Conservation (phyloP, 2,888 invertebrate genomes). For the Siphlonurus alternatus region DNA sequence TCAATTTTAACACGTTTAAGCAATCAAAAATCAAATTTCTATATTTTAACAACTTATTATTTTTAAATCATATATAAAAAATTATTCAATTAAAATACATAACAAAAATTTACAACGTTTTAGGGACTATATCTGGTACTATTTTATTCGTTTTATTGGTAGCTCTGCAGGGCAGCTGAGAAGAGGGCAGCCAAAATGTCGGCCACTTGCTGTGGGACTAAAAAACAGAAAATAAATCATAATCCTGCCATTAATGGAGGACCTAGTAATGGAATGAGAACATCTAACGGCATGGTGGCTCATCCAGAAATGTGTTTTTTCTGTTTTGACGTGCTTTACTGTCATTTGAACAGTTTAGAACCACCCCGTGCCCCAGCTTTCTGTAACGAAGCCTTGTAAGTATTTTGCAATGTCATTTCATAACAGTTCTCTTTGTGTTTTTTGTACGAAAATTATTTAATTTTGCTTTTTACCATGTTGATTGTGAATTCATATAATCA, state of each 20-base stretch:
- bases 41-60: not conserved
- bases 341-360: slow-evolving; percentile 83
- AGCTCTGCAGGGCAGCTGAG: slow-evolving; percentile 13
- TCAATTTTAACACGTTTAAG: not conserved
- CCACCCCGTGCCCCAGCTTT: slow-evolving; percentile 83
- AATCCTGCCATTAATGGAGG: slow-evolving; percentile 45
- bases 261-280: slow-evolving; percentile 27
- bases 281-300: slow-evolving; percentile 43
- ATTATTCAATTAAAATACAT: not conserved
- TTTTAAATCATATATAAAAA: not conserved
- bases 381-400: slow-evolving; percentile 91
- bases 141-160: not conserved
- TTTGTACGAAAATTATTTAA: not conserved
- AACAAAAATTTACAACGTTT: not conserved
- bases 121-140: slow-evolving; percentile 23
- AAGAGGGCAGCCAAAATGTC: slow-evolving; percentile 40
- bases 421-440: slow-evolving; percentile 1
- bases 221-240: slow-evolving; percentile 71
- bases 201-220: slow-evolving; percentile 80
- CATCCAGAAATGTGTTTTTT: slow-evolving; percentile 95
- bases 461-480: not conserved
- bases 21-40: not conserved
- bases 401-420: slow-evolving; percentile 19
- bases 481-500: slow-evolving; percentile 2
- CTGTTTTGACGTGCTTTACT: slow-evolving; percentile 96